Evolutionary conservation across 2,113 vertebrate species (phyloP), one percentile per base, ranked within the genome.

Genomic region (Nettapus auritus): DNA sequence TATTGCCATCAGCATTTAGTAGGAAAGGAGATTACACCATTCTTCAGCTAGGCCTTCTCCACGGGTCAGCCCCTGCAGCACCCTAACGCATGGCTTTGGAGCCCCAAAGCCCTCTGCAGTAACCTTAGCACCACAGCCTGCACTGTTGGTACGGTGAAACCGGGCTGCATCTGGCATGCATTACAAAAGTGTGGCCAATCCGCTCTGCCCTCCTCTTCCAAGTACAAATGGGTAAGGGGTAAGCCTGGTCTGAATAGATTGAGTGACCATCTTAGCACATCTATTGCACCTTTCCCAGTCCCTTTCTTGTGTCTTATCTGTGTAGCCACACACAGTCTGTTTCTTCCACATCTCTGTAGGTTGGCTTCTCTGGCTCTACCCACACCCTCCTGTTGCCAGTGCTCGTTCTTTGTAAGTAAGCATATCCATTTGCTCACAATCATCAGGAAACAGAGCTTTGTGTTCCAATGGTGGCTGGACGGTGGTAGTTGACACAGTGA

Each of bases 81-180:
- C 16, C 33, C 25, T 73, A 0, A 1, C 1, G 23, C 26, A 36
- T 12, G 11, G 31, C 7, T 16, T 2, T 60, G 63, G 26, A 62
- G 13, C 29, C 21, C 11, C 15, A 36, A 56, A 82, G 17, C 15
- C 22, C 10, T 36, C 8, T 21, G 9, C 26, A 2, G 1, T 25
- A n/a, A 15, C 17, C 4, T 11, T 33, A 66, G 29, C 33, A 26
- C 4, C 5, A 29, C 36, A 71, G 34, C 6, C 48, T 25, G 11
- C 2, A 2, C 48, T 42, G 44, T 42, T 46, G 25, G 33, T 53
- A 2, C 13, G 9, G 48, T 57, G 14, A n/a, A 42, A 10, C 10
- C 0, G 0, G 5, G 13, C 22, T 83, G 62, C 60, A 79, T 28
- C 62, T 95, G 36, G 8, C 44, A 20, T 10, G 12, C 12, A 2